Evolutionary conservation across 2,797 vertebrate genomes (phyloP).

Genomic region (Rhinichthys osculus): DNA sequence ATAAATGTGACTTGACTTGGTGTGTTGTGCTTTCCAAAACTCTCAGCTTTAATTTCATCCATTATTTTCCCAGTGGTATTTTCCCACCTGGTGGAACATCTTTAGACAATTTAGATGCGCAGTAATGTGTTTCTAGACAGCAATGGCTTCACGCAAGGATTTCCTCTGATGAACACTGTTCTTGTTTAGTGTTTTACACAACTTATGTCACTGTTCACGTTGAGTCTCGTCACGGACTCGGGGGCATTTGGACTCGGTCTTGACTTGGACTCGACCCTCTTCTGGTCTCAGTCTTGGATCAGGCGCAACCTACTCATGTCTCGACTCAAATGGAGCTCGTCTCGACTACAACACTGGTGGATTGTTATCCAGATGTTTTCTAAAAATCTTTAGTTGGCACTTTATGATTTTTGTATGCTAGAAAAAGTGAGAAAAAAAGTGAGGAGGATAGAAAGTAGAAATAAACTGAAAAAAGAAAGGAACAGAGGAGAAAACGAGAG

Average conservation of each 20-base stretch:
- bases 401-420: not conserved
- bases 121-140: not conserved
- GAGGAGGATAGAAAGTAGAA: not conserved
- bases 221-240: not conserved
- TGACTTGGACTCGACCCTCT: not conserved
- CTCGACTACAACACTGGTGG: not conserved
- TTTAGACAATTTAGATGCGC: not conserved
- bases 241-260: not conserved
- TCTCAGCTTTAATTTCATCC: not conserved
- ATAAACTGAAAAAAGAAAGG: not conserved
- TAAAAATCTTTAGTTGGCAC: not conserved
- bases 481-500: not conserved
- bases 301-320: not conserved
- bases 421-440: not conserved
- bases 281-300: not conserved
- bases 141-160: not conserved
- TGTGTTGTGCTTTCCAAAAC: not conserved
- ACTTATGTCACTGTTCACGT: not conserved
- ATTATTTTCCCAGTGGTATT: not conserved
- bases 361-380: not conserved
- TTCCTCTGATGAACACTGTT: not conserved
- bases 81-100: not conserved
- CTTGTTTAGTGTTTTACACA: not conserved
- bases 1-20: not conserved
- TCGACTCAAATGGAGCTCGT: not conserved